Evolutionary conservation across 1,140 invertebrate genomes (phyloP).

Genomic region (Drosophila sproati): DNA sequence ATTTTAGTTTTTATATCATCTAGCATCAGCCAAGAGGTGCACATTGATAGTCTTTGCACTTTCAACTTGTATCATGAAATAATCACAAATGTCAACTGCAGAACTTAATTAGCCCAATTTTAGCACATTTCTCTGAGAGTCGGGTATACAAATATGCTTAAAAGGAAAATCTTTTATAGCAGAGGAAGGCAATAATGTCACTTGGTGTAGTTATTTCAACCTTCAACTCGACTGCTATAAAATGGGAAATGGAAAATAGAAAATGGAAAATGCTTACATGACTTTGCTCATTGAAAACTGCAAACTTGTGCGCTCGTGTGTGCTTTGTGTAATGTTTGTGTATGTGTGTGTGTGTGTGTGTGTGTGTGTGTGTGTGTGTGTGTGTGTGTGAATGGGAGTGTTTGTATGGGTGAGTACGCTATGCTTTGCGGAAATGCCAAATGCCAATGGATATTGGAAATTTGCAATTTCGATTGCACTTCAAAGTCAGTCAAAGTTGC

Average conservation of each 20-base stretch:
- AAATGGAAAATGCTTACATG: slow-evolving; percentile 64
- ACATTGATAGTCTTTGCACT: too few relatives aligned
- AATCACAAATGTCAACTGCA: neutral
- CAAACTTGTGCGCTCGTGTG: slow-evolving; percentile 49
- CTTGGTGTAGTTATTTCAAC: slow-evolving; percentile 20
- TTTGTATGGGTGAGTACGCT: slow-evolving; percentile 25
- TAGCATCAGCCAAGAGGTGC: too few relatives aligned
- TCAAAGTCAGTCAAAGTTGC: slow-evolving; percentile 68
- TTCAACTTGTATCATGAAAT: too few relatives aligned
- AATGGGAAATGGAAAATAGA: slow-evolving; percentile 33
- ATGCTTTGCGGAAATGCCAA: slow-evolving; percentile 40
- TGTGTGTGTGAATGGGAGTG: slow-evolving; percentile 17
- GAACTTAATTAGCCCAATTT: neutral
- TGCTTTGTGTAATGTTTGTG: slow-evolving; percentile 20
- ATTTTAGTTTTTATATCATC: too few relatives aligned
- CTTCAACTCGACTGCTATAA: slow-evolving; percentile 11
- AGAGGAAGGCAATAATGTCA: slow-evolving; percentile 31
- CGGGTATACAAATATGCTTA: slow-evolving; percentile 10
- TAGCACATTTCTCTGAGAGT: neutral
- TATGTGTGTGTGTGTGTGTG: slow-evolving; percentile 22
- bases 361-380: slow-evolving; percentile 26
- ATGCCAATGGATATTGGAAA: slow-evolving; percentile 73
- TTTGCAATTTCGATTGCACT: slow-evolving; percentile 81
- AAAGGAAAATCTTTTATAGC: slow-evolving; percentile 35
- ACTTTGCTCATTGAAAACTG: slow-evolving; percentile 69